These are phyloP conservation scores for Microcebus ravelobensis DNA, from an alignment of 2,113 vertebrate genomes.

Conservation along the genomic window DNA sequence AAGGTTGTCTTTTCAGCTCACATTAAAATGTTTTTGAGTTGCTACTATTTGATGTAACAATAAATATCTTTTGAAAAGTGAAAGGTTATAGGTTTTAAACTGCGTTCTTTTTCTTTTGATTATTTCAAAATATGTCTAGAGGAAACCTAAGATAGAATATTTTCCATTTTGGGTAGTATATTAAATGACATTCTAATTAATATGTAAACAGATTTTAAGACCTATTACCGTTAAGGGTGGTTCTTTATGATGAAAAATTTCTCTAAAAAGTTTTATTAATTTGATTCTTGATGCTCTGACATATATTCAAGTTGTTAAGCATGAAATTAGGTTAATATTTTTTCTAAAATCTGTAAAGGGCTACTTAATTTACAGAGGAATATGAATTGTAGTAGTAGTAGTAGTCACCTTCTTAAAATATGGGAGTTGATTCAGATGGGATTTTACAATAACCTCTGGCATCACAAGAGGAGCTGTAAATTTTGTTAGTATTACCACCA, in stretches of 20 bases:
- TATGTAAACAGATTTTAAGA: neutral
- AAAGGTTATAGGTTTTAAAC: neutral
- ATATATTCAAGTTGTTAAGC: neutral
- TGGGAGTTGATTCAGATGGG: neutral
- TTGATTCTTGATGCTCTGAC: neutral
- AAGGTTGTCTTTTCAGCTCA: neutral
- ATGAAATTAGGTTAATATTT: neutral
- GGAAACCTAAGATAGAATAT: neutral
- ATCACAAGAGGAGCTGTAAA: neutral
- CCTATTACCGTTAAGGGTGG: neutral
- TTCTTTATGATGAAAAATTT: neutral
- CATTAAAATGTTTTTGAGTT: neutral
- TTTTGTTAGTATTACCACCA: neutral
- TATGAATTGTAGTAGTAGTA: neutral
- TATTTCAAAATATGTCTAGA: neutral
- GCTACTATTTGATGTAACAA: neutral
- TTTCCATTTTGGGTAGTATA: neutral
- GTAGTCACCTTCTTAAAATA: neutral
- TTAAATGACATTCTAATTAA: neutral
- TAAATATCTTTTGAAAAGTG: neutral
- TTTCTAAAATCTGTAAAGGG: neutral
- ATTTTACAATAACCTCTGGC: neutral
- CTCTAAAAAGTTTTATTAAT: neutral
- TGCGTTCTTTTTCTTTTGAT: neutral
- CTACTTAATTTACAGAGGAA: neutral